Evolutionary conservation across 2,888 invertebrate species (phyloP).

Genomic region (Diaphora mendica): DNA sequence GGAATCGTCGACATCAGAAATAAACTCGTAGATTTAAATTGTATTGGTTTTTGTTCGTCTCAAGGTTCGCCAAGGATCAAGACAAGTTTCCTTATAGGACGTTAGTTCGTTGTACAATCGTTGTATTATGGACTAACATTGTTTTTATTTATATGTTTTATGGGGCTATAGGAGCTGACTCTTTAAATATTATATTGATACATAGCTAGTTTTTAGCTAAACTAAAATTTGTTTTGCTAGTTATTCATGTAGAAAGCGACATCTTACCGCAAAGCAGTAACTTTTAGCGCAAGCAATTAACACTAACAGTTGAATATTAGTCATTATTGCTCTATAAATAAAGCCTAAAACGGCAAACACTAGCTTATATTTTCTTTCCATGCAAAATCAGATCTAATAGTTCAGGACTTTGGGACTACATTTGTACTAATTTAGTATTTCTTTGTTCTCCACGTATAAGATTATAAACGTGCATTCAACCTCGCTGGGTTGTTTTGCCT

Average conservation of each 20-base stretch:
- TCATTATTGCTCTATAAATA: constrained; percentile 27
- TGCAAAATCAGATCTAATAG: constrained; percentile 44
- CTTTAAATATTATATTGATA: no score
- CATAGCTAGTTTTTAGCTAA: background rate
- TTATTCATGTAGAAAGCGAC: background rate
- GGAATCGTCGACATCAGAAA: constrained; percentile 42
- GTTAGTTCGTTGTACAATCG: constrained; percentile 24
- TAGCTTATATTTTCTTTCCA: constrained; percentile 19
- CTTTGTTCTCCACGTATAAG: constrained; percentile 55
- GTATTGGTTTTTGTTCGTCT: constrained; percentile 64
- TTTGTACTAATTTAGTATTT: constrained; percentile 36
- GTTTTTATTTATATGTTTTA: background rate
- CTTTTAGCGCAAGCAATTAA: background rate
- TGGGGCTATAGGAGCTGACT: no score
- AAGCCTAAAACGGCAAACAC: constrained; percentile 32
- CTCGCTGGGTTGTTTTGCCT: constrained; percentile 67
- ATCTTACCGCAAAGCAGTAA: background rate
- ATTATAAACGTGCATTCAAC: constrained; percentile 53
- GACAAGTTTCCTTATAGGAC: constrained; percentile 74
- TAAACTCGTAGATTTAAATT: constrained; percentile 61
- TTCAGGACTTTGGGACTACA: constrained; percentile 36
- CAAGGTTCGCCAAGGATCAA: constrained; percentile 66
- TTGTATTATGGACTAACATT: background rate
- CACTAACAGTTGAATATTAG: constrained; percentile 21
- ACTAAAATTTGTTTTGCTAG: background rate